These are phyloP conservation scores for Hydriomena furcata DNA, from an alignment of 2,888 invertebrate species.

Conservation along the genomic window DNA sequence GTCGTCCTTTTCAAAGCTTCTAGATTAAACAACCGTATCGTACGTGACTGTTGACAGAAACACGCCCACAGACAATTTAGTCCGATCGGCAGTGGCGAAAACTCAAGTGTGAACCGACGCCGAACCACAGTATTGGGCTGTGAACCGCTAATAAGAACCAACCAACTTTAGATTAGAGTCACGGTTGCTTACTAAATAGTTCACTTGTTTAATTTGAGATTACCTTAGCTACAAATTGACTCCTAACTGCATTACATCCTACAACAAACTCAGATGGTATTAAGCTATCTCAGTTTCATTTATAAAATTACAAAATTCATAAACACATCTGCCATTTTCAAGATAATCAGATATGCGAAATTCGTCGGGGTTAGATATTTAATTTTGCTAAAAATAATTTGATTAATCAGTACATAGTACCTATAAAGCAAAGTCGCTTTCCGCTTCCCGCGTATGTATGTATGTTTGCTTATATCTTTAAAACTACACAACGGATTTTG, in stretches of 20 bases:
- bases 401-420: too few species aligned
- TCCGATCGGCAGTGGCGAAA: slow-evolving; percentile 47
- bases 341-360: too few species aligned
- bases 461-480: too few species aligned
- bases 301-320: too few species aligned
- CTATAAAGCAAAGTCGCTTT: too few species aligned
- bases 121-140: slow-evolving; percentile 28
- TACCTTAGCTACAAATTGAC: slow-evolving; percentile 12
- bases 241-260: not conserved
- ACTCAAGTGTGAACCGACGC: slow-evolving; percentile 35
- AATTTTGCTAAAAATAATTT: too few species aligned
- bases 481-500: too few species aligned
- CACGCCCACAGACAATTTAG: slow-evolving; percentile 52
- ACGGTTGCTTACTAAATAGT: slow-evolving; percentile 18
- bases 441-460: too few species aligned
- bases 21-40: slow-evolving; percentile 58
- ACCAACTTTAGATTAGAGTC: slow-evolving; percentile 26
- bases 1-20: slow-evolving; percentile 5
- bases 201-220: slow-evolving; percentile 10
- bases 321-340: too few species aligned
- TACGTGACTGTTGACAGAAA: slow-evolving; percentile 73
- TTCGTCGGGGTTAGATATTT: too few species aligned
- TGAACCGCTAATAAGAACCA: slow-evolving; percentile 36
- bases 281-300: too few species aligned
- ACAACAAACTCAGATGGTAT: not conserved